Evolutionary conservation across 2,113 vertebrate genomes (phyloP).

Genomic region (Odobenus rosmarus): DNA sequence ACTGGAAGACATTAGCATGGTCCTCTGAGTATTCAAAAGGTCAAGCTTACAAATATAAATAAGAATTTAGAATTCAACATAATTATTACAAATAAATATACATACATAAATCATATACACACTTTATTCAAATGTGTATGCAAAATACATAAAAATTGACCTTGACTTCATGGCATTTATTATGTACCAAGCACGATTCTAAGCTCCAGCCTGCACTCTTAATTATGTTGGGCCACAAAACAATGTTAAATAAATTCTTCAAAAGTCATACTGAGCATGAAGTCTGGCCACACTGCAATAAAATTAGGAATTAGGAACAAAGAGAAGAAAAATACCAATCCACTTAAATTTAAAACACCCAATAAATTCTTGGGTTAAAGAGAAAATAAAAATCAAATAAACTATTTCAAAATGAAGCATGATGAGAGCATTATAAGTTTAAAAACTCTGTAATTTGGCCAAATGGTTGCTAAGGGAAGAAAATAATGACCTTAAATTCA

Average conservation of each 20-base stretch:
- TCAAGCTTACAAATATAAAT: not conserved
- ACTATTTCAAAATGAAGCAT: conserved; percentile 50
- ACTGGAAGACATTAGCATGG: not conserved
- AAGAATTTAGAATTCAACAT: not conserved
- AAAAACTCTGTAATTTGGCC: not conserved
- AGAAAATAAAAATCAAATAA: conserved; percentile 68
- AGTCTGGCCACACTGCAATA: conserved; percentile 21
- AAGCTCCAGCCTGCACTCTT: not conserved
- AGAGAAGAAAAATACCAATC: conserved; percentile 51
- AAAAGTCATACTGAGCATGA: conserved; percentile 1
- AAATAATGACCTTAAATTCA: conserved; percentile 49
- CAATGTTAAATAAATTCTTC: conserved; percentile 23
- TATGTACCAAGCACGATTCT: not conserved
- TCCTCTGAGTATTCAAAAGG: not conserved
- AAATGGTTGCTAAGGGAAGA: conserved; percentile 18
- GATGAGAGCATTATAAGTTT: conserved; percentile 6
- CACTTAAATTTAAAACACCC: conserved; percentile 47
- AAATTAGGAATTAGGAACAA: conserved; percentile 63
- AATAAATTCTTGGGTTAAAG: conserved; percentile 57
- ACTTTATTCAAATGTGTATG: not conserved
- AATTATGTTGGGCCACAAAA: not conserved
- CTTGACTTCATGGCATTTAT: not conserved
- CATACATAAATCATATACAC: not conserved
- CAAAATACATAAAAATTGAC: not conserved
- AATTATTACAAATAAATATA: not conserved